phyloP scores from a whole-genome alignment of 2,888 invertebrate genomes.

The Micoletzkya japonica region DNA sequence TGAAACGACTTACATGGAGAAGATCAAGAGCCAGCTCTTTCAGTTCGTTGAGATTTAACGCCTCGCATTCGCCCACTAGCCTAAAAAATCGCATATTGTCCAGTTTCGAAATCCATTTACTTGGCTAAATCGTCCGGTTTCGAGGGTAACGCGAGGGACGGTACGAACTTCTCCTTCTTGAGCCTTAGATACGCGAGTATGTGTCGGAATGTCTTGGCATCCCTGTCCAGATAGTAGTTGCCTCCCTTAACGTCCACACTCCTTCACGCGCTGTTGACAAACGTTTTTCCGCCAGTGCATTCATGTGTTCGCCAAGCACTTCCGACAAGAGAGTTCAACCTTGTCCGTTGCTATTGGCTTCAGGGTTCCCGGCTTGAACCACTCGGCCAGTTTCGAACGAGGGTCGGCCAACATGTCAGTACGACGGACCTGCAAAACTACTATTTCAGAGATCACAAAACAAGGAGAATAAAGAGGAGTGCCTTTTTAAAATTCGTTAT shows the following conservation, averaged over 20 bases:
- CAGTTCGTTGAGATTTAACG: conserved; percentile 59
- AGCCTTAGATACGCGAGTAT: conserved; percentile 94
- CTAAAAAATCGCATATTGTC: conserved; percentile 37
- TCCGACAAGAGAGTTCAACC: conserved; percentile 29
- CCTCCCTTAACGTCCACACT: conserved; percentile 48
- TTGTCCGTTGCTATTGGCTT: conserved; percentile 58
- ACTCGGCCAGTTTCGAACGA: conserved; percentile 58
- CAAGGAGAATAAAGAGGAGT: neutral
- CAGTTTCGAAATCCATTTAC: conserved; percentile 31
- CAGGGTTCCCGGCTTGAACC: conserved; percentile 56
- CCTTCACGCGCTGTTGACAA: neutral
- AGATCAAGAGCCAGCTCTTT: conserved; percentile 60
- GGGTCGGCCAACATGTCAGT: conserved; percentile 61
- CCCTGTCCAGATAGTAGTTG: conserved; percentile 95
- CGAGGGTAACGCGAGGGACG: conserved; percentile 60
- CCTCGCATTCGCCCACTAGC: conserved; percentile 61
- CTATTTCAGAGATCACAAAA: neutral
- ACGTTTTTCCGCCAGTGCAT: neutral
- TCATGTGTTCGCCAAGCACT: neutral
- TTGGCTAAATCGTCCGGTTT: conserved; percentile 64
- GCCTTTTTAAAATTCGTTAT: too few relatives aligned
- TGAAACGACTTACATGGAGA: conserved; percentile 37
- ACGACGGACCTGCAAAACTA: conserved; percentile 45
- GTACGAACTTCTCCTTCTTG: conserved; percentile 70
- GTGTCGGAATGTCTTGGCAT: conserved; percentile 95